A percentile compares a stretch with the other conserved stretches of the same genome.
These are phyloP conservation scores for Spinus olivaceus DNA, from an alignment of 2,797 vertebrate genomes.

Conservation along the genomic window DNA sequence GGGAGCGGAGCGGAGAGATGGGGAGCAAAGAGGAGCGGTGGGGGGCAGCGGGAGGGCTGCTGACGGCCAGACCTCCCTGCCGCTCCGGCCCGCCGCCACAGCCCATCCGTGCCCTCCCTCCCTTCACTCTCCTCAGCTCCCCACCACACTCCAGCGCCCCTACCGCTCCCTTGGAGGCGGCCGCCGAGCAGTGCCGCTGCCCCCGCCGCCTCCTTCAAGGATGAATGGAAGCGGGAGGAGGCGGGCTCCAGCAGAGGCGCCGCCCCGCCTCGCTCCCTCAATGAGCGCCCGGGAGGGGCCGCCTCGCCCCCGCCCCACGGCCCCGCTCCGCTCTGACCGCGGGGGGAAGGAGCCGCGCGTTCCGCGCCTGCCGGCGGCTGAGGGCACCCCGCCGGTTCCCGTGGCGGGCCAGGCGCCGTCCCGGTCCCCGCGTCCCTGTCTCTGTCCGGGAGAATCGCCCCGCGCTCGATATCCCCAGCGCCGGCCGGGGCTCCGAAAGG, in stretches of 20 bases:
- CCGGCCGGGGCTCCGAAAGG: not conserved
- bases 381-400: not conserved
- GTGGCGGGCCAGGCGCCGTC: too few relatives aligned
- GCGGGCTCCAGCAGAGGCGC: not conserved
- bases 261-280: not conserved
- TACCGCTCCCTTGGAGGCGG: not conserved
- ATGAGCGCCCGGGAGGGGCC: not conserved
- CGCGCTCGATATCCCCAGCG: not conserved
- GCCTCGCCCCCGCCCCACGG: not conserved
- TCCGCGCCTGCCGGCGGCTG: not conserved
- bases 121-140: not conserved
- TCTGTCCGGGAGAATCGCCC: not conserved
- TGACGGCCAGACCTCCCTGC: not conserved
- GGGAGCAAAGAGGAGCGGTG: not conserved
- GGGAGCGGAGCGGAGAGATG: not conserved
- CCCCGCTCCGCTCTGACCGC: not conserved
- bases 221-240: slow-evolving; percentile 3
- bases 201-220: not conserved
- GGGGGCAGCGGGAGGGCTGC: too few relatives aligned
- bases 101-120: too few relatives aligned
- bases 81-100: not conserved
- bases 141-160: not conserved
- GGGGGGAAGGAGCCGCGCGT: too few relatives aligned
- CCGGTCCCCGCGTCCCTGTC: too few relatives aligned
- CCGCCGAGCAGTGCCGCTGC: accelerated